Evolutionary conservation across 1,140 invertebrate genomes (phyloP), one percentile per base, ranked within the genome.

Genomic region (Nephotettix cincticeps): DNA sequence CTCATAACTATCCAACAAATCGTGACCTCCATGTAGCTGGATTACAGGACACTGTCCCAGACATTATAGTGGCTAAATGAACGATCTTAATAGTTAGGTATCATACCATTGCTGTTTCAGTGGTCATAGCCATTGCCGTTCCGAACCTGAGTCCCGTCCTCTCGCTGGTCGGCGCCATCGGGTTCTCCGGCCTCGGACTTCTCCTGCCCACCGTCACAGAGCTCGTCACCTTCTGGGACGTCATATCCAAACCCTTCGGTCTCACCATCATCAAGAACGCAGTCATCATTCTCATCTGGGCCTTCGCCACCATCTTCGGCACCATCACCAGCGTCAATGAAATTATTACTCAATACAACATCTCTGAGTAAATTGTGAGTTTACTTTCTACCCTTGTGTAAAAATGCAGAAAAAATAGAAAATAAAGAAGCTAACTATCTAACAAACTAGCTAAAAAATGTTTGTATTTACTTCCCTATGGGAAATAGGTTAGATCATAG

Each of bases 141-240:
- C 87, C 88, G 1, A 82, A 88, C 75, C 79, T 91, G 69, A 87
- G 87, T 66, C 78, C 87, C 13, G 81, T 90, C 71, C 90, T 91
- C 66, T 86, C 88, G 1, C 79, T 89, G 58, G 84, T 90, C 64
- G 90, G 90, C 32, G 87, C 90, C 0, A 77, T 89, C 23, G 83
- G 83, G 36, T 86, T 86, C 58, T 85, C 86, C 36, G 83, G 85
- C 19, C 80, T 90, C n/a, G 87, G 88, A 0, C 79, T 90, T 14
- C 86, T 91, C 47, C 84, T 88, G 74, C 89, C 89, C 61, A 85
- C 88, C 11, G 71, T 88, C 36, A 83, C 90, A 61, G 86, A 90
- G 72, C 80, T 86, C 56, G 64, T 73, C 0, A 72, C 73, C 6
- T 40, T 32, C 30, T 73, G 71, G 72, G 73, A 73, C 21, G 30